Evolutionary conservation across 2,888 invertebrate genomes (phyloP), one percentile per base, ranked within the genome.

Genomic region (Bembecia ichneumoniformis): DNA sequence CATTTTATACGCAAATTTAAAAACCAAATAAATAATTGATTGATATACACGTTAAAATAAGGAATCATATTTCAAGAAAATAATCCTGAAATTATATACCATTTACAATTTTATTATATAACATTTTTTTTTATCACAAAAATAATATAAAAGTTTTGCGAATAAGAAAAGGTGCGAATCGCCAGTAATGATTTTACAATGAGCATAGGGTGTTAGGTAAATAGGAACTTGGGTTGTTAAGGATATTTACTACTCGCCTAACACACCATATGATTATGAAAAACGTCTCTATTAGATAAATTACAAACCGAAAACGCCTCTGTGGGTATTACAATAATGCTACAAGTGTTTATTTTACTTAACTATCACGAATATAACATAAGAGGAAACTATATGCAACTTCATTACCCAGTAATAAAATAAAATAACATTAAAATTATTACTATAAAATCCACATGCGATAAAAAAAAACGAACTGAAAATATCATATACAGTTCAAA

Each of bases 281-380:
- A 57, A 60, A 63, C 58, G 55, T 59, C 61, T 49, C 51, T 52
- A 50, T 54, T 62, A 60, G 62, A 68, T 71, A 68, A 70, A 67
- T 70, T 74, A 76, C 67, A 64, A 76, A 78, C 78, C 69, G 65
- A 78, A 77, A 77, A 74, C 76, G 76, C 74, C 73, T 75, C 71
- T 65, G 68, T 65, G 70, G 66, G 68, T 76, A 69, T 65, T 65
- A 68, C 68, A 63, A 74, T 72, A 76, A 72, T 68, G 77, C 76
- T 81, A 82, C 69, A 77, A 71, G 74, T 72, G 68, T 65, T 65
- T 56, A 45, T 52, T 68, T 78, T 73, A 71, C 81, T 78, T 82
- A 82, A 73, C 79, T 84, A 84, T 82, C 80, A 82, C 80, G 81
- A 82, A 84, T 82, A 74, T 81, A 82, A 82, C 70, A 72, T 76